Conservation (phyloP, 1,140 invertebrate species). For the Zaprionus kolodkinae region DNA sequence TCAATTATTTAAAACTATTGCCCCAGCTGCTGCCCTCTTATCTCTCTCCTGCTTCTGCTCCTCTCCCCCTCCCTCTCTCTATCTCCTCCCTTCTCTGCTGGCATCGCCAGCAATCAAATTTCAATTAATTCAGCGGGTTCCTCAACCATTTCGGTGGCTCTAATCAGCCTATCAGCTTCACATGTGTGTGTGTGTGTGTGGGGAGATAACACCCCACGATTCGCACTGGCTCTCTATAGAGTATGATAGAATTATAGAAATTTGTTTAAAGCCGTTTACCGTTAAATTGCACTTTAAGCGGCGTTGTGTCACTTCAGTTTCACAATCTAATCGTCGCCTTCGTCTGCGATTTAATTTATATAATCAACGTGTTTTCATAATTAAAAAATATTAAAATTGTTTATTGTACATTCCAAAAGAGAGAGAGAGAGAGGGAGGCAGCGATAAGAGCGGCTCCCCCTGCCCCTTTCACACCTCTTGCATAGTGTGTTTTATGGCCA, state of each 20-base stretch:
- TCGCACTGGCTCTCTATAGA: conserved; percentile 20
- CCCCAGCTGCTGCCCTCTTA: conserved; percentile 26
- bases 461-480: conserved; percentile 1
- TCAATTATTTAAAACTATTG: conserved; percentile 66
- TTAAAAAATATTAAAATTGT: conserved; percentile 83
- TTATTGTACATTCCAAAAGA: conserved; percentile 60
- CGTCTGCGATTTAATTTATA: conserved; percentile 82
- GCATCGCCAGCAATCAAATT: conserved; percentile 79
- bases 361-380: conserved; percentile 83
- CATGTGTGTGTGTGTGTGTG: neutral
- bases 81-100: conserved; percentile 44
- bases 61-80: neutral
- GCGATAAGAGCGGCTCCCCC: conserved; percentile 18
- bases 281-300: conserved; percentile 75
- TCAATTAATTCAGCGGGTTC: conserved; percentile 75
- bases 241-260: conserved; percentile 63
- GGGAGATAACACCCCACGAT: conserved; percentile 20
- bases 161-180: conserved; percentile 25
- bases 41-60: neutral
- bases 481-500: conserved; percentile 32
- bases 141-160: neutral
- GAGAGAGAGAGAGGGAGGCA: neutral
- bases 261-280: conserved; percentile 76
- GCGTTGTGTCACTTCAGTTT: conserved; percentile 67
- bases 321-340: conserved; percentile 66